A percentile compares a stretch with the other conserved stretches of the same genome.
phyloP scores from a whole-genome alignment of 2,888 invertebrate species.

The Byasa hedistus region DNA sequence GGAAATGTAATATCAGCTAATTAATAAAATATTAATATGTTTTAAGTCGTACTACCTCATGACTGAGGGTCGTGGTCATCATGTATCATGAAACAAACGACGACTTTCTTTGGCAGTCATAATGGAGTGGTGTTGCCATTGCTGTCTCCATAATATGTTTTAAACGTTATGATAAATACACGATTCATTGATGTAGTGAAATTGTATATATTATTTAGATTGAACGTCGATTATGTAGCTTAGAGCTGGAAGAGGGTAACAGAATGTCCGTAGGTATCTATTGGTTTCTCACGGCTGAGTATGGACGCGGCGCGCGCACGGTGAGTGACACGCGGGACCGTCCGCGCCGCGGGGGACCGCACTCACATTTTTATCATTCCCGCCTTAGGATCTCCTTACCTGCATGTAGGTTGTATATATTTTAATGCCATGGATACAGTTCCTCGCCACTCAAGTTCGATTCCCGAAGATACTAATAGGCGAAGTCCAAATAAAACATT shows the following conservation, averaged over 20 bases:
- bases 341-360: slow-evolving; percentile 57
- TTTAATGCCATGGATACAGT: not conserved
- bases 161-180: not conserved
- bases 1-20: too few species aligned
- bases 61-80: too few species aligned
- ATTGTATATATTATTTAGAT: slow-evolving; percentile 15
- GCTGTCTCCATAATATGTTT: too few species aligned
- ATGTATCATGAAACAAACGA: too few species aligned
- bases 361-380: slow-evolving; percentile 65
- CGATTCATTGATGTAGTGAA: slow-evolving; percentile 19
- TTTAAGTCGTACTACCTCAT: too few species aligned
- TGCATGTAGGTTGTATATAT: slow-evolving; percentile 20
- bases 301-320: slow-evolving; percentile 49
- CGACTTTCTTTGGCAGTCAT: too few species aligned
- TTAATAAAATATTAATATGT: too few species aligned
- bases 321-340: slow-evolving; percentile 67
- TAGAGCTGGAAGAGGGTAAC: slow-evolving; percentile 11
- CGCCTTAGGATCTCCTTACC: slow-evolving; percentile 57
- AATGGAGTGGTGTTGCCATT: too few species aligned
- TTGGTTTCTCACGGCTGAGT: slow-evolving; percentile 38
- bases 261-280: slow-evolving; percentile 17
- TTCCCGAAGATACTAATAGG: slow-evolving; percentile 31
- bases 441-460: slow-evolving; percentile 36
- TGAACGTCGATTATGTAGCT: slow-evolving; percentile 12
- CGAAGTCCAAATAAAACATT: too few species aligned